A percentile compares a stretch with the other conserved stretches of the same genome.
Conservation (phyloP, 2,888 invertebrate species). For the Thera obeliscata region DNA sequence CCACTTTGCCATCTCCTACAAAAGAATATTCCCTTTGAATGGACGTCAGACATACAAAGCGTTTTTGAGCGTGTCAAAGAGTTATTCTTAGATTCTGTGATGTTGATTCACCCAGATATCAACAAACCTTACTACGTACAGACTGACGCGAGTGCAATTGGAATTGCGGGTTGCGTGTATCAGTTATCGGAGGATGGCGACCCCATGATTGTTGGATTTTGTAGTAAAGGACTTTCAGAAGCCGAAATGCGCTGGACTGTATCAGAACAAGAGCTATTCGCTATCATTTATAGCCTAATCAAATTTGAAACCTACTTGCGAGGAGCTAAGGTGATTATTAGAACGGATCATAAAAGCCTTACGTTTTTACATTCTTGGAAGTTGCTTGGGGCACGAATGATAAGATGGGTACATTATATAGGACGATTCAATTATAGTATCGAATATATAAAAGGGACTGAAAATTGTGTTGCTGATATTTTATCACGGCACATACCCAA, state of each 20-base stretch:
- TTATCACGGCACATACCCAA: slow-evolving; percentile 6
- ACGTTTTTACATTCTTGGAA: slow-evolving; percentile 41
- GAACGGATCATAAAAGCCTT: slow-evolving; percentile 42
- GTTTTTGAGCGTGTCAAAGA: slow-evolving; percentile 39
- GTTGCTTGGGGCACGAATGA: slow-evolving; percentile 38
- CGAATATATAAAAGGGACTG: slow-evolving; percentile 29
- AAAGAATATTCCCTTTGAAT: slow-evolving; percentile 20
- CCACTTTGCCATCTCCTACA: slow-evolving; percentile 42
- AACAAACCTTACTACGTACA: slow-evolving; percentile 36
- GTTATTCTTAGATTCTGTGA: slow-evolving; percentile 29
- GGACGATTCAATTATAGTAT: slow-evolving; percentile 41
- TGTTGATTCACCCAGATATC: slow-evolving; percentile 29
- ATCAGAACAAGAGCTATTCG: slow-evolving; percentile 43
- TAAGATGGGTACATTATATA: slow-evolving; percentile 40
- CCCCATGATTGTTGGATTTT: slow-evolving; percentile 32
- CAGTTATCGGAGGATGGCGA: slow-evolving; percentile 33
- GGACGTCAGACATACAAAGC: slow-evolving; percentile 25
- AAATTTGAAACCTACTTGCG: slow-evolving; percentile 46
- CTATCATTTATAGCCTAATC: slow-evolving; percentile 38
- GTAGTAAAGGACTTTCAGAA: slow-evolving; percentile 34
- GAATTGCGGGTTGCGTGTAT: slow-evolving; percentile 38
- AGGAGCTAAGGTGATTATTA: slow-evolving; percentile 40
- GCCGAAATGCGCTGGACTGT: slow-evolving; percentile 40
- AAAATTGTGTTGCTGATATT: not conserved
- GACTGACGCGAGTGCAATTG: slow-evolving; percentile 37